Evolutionary conservation across 1,140 invertebrate genomes (phyloP).

Genomic region (Teleopsis dalmanni): DNA sequence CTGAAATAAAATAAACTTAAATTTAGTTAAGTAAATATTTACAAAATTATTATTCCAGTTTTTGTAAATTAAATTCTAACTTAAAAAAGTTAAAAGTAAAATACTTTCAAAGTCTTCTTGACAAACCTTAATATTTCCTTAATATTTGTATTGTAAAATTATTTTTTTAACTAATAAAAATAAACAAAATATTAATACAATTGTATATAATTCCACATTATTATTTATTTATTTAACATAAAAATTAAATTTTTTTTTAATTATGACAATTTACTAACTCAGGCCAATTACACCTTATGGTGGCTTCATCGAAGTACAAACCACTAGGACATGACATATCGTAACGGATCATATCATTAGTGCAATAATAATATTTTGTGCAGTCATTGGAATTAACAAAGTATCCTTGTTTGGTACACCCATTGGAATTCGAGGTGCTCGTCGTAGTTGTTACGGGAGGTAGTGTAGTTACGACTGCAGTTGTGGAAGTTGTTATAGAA

Average conservation of each 20-base stretch:
- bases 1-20: no score
- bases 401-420: neutral
- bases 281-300: conserved; percentile 1
- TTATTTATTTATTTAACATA: neutral
- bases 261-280: neutral
- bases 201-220: neutral
- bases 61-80: no score
- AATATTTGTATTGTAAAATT: neutral
- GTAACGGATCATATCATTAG: neutral
- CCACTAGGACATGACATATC: neutral
- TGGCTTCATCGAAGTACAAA: neutral
- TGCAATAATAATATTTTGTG: neutral
- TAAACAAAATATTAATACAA: neutral
- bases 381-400: conserved; percentile 3
- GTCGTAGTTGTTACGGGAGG: neutral
- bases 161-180: neutral
- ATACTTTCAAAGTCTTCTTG: no score
- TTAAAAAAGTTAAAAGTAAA: no score
- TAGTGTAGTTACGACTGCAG: neutral
- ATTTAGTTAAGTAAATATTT: no score
- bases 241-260: neutral
- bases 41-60: no score
- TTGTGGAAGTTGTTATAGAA: neutral
- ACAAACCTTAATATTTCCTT: conserved; percentile 1
- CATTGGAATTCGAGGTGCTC: neutral